phyloP scores from a whole-genome alignment of 2,113 vertebrate species.

The Sinosuthora webbiana region DNA sequence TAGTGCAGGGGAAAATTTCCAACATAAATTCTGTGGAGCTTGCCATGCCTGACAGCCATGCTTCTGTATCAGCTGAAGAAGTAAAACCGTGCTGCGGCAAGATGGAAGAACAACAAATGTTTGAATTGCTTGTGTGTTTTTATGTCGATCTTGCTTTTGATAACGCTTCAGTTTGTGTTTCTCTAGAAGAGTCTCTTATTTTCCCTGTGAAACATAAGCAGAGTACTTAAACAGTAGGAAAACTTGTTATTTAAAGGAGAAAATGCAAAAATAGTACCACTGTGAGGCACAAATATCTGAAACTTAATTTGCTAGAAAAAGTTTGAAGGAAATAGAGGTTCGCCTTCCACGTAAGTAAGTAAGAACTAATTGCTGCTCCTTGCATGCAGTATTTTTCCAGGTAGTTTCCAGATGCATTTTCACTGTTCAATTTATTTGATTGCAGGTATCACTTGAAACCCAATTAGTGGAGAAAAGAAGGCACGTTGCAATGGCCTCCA shows the following conservation, averaged over 20 bases:
- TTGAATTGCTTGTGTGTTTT: not conserved
- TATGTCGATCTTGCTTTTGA: not conserved
- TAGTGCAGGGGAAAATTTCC: not conserved
- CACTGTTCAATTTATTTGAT: no score
- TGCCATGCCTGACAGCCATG: not conserved
- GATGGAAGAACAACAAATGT: not conserved
- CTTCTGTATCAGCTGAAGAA: not conserved
- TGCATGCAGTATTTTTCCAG: no score
- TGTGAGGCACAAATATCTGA: not conserved
- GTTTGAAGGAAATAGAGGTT: not conserved
- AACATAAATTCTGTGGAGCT: not conserved
- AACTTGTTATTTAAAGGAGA: not conserved
- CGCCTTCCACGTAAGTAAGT: no score
- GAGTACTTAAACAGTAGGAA: not conserved
- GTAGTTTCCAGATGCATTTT: no score
- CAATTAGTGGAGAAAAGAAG: no score
- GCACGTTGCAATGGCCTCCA: no score
- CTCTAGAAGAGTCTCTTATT: not conserved
- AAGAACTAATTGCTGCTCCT: no score
- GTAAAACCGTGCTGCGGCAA: not conserved
- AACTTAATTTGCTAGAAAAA: not conserved
- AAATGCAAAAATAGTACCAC: not conserved
- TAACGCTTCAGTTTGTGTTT: not conserved
- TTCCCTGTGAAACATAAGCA: not conserved
- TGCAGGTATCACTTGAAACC: no score